Evolutionary conservation across 1,140 invertebrate species (phyloP), one percentile per base, ranked within the genome.

Genomic region (Gonioctena quinquepunctata): DNA sequence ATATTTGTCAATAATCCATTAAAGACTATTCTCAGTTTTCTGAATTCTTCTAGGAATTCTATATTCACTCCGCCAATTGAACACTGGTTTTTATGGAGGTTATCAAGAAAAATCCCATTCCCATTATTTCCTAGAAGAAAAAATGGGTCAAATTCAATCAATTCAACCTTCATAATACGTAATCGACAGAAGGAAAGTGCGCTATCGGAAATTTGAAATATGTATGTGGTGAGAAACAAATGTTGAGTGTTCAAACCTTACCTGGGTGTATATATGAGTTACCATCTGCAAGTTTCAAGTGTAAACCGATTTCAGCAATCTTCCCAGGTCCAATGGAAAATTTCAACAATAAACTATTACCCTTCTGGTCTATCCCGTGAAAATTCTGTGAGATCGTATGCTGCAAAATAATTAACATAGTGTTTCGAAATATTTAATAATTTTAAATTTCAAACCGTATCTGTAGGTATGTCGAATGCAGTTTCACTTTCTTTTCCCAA

Each of bases 31-130:
- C 79, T 61, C 8, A 77, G 50, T 52, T 73, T 73, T 28, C 42
- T 49, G n/a, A 77, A 77, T 1, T 78, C 76, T 68, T 81, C 73
- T 13, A 80, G 21, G 33, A 75, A 75, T 71, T 78, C 76, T n/a
- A 80, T 68, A 3, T 65, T 50, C 4, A 79, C 57, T 6, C 77
- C 77, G 50, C 71, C 71, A 3, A 74, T 70, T 71, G 71, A 75
- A 76, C 77, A 80, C 63, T 72, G 68, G 21, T 66, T 54, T 18
- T 73, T 66, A 13, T 61, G 66, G 50, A 80, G n/a, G 22, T 59
- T 76, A n/a, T n/a, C n/a, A n/a, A n/a, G n/a, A n/a, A n/a, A n/a
- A n/a, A n/a, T n/a, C n/a, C n/a, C n/a, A n/a, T n/a, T n/a, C n/a
- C n/a, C n/a, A n/a, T n/a, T n/a, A n/a, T n/a, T n/a, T n/a, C n/a